Conservation (phyloP, 2,888 invertebrate species). For the Ophion costatus region DNA sequence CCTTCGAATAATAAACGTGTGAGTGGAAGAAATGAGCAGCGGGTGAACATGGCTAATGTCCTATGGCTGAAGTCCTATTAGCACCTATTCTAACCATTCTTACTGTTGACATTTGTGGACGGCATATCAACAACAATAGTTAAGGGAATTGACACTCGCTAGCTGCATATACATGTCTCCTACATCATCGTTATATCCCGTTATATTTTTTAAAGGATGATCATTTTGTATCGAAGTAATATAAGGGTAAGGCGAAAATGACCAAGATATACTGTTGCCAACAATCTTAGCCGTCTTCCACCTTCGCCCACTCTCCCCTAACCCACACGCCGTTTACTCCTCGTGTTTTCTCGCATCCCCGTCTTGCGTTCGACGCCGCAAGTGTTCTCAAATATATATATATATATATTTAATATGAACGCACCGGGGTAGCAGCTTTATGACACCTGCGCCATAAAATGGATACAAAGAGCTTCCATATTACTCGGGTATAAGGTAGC, state of each 20-base stretch:
- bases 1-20: too few relatives aligned
- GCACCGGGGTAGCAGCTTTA: conserved; percentile 73
- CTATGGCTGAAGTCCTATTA: too few relatives aligned
- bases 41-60: too few relatives aligned
- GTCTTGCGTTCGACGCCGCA: conserved; percentile 55
- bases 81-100: too few relatives aligned
- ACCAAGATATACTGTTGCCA: conserved; percentile 28
- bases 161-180: neutral
- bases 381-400: conserved; percentile 10
- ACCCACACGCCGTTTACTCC: neutral
- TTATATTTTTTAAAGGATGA: neutral
- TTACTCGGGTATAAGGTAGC: conserved; percentile 72
- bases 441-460: conserved; percentile 79
- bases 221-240: conserved; percentile 7
- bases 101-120: neutral
- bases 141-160: neutral
- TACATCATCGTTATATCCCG: neutral
- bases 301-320: neutral
- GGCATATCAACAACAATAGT: neutral
- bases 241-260: conserved; percentile 33
- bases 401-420: conserved; percentile 17
- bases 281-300: neutral
- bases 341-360: conserved; percentile 35
- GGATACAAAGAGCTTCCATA: conserved; percentile 80
- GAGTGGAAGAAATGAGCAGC: too few relatives aligned